Conservation (phyloP, 1,140 invertebrate species). For the Hesperophylax magnus region DNA sequence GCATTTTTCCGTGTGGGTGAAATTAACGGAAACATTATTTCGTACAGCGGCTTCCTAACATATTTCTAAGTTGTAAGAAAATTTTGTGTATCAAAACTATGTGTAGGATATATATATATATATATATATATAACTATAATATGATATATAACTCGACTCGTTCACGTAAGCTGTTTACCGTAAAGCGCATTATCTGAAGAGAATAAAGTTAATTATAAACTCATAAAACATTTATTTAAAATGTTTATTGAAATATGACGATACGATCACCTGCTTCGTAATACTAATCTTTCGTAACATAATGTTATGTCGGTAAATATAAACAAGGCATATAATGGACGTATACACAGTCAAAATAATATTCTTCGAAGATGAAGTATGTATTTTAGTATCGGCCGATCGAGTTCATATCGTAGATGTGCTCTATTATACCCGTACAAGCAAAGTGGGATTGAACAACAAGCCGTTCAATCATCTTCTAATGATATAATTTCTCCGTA, state of each 20-base stretch:
- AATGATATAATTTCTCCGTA: not conserved
- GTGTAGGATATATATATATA: too few species aligned
- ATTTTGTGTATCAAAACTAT: too few species aligned
- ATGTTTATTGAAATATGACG: slow-evolving; percentile 14
- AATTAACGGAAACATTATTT: too few species aligned
- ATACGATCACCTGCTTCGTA: slow-evolving; percentile 13
- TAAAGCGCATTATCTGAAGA: not conserved
- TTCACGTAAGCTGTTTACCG: too few species aligned
- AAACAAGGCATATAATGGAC: not conserved
- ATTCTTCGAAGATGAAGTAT: not conserved
- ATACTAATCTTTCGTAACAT: slow-evolving; percentile 29
- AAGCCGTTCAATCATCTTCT: slow-evolving; percentile 16
- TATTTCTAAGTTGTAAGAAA: too few species aligned
- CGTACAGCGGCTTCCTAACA: too few species aligned
- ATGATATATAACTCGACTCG: too few species aligned
- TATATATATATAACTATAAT: too few species aligned
- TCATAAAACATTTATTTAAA: slow-evolving; percentile 37
- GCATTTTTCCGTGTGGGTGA: too few species aligned
- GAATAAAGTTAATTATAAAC: slow-evolving; percentile 5
- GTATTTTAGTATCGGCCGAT: not conserved
- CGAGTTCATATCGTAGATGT: not conserved
- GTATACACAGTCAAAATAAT: not conserved
- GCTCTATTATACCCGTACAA: not conserved
- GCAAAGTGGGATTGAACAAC: not conserved
- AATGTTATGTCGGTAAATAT: not conserved